These are phyloP conservation scores for Limnephilus lunatus DNA, from an alignment of 2,888 invertebrate species.

Conservation along the genomic window DNA sequence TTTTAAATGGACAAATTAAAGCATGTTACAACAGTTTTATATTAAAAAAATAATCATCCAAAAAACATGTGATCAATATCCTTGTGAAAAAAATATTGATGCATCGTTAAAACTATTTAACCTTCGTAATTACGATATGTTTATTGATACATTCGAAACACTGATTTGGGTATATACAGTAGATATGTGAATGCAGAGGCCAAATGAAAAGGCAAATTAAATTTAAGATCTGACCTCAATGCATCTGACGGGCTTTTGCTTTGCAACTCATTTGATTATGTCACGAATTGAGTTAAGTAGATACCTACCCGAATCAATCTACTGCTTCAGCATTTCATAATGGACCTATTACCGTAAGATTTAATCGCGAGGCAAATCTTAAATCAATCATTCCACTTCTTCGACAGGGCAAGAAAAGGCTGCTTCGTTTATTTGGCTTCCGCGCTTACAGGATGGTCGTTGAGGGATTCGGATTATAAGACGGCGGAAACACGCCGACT, in stretches of 20 bases:
- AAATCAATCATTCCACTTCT: neutral
- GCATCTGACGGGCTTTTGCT: neutral
- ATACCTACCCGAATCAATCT: neutral
- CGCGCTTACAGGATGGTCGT: neutral
- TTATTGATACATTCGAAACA: neutral
- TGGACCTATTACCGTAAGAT: neutral
- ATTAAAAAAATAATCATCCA: neutral
- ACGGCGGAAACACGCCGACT: neutral
- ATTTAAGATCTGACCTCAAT: constrained; percentile 17
- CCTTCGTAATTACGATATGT: neutral
- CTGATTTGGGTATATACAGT: neutral
- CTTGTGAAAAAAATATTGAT: neutral
- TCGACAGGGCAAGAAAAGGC: neutral
- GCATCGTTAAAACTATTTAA: neutral
- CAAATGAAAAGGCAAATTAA: neutral
- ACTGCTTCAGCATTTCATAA: neutral
- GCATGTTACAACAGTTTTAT: neutral
- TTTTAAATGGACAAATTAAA: neutral
- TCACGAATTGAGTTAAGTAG: neutral
- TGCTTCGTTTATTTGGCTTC: neutral
- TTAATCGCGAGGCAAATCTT: neutral
- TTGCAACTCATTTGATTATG: neutral
- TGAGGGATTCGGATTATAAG: neutral
- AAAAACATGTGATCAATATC: neutral
- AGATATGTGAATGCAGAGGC: neutral